Base-by-base conservation (phyloP, 1,140 invertebrate genomes). In the Brevipalpus yothersi region DNA sequence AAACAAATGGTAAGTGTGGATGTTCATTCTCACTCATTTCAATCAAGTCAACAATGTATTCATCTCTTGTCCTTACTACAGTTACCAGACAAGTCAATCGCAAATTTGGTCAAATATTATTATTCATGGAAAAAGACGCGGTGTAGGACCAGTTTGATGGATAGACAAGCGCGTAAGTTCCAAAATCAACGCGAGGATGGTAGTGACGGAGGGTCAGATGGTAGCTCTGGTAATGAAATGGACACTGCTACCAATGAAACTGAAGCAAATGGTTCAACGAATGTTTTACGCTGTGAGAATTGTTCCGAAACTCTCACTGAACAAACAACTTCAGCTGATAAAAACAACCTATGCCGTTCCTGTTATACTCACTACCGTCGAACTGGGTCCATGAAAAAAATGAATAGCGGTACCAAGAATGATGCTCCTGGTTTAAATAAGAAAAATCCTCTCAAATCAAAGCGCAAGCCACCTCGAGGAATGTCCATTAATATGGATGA, bases 401-500 rank as follows among this genome's bases (percentile, higher is more conserved):
- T 81, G 64, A 80, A 75, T 72, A 82, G 73, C 68, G 81, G 74
- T 10, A 75, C 75, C 60, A 69, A 74, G 59, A 72, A 74, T 60
- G 72, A 62, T n/a, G 7, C 45, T 17, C 21, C n/a, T 51, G 59
- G 56, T 54, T 65, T 67, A 10, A 63, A 62, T 19, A 66, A 72
- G 40, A 70, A 72, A 59, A 72, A 70, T 61, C 68, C 71, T 13
- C 70, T 74, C 60, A 72, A 72, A 65, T 74, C 88, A 75, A 90
- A 90, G 73, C 79, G 87, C 67, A 86, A 86, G 69, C 85, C 91
- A 62, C 91, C 91, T 41, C 80, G 85, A 63, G 91, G 91, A 71
- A 92, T 97, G 82, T 87, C 90, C 75, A 84, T 96, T 69, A 92
- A 91, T 77, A 84, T 93, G 71, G 90, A 94, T 71, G 91, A 94